Base-by-base conservation (phyloP, 2,113 vertebrate species). In the Parus major region DNA sequence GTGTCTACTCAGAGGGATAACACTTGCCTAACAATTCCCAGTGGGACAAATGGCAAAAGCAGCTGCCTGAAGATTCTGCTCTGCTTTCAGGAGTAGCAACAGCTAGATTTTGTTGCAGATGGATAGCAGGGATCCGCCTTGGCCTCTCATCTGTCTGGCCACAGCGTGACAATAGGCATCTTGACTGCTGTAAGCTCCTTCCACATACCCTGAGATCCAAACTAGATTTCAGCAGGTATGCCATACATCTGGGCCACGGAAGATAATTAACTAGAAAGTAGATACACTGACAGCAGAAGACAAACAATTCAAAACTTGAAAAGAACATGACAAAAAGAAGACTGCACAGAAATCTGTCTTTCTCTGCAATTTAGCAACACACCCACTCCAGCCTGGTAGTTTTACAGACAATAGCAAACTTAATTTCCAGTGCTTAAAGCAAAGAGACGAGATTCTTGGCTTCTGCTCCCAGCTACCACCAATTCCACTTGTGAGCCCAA, bases 361-460 rank as follows among this genome's bases (percentile, higher is more conserved):
- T 69, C 50, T 91, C 52, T 29, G 59, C 52, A 78, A 78, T 88
- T 88, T 24, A 91, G 71, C 92, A 92, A 88, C 56, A 90, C 71
- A 44, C 33, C 56, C 79, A 19, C 92, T 80, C 42, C 60, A 75
- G 88, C 33, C 68, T 84, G 75, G 87, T 68, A 88, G 59, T 59
- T 92, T 53, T 52, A 64, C 68, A 90, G 84, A 94, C 79, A 95
- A 94, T 28, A 78, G 85, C 60, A 78, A 93, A 86, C 59, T 81
- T 86, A 77, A 90, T 68, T 84, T 68, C 41, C 69, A 55, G 64
- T 4, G 42, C 53, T 65, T 72, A 72, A 20, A 92, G 57, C 49
- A 49, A 69, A 41, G 65, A 91, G 70, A 44, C 1, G 3, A n/a
- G 66, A 65, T 76, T 95, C 71, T 55, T 39, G 46, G 36, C 35